Percentiles rank a stretch among this genome's conserved stretches.
Evolutionary conservation across 2,113 vertebrate species (phyloP).

Genomic region (Hepsetus odoe): DNA sequence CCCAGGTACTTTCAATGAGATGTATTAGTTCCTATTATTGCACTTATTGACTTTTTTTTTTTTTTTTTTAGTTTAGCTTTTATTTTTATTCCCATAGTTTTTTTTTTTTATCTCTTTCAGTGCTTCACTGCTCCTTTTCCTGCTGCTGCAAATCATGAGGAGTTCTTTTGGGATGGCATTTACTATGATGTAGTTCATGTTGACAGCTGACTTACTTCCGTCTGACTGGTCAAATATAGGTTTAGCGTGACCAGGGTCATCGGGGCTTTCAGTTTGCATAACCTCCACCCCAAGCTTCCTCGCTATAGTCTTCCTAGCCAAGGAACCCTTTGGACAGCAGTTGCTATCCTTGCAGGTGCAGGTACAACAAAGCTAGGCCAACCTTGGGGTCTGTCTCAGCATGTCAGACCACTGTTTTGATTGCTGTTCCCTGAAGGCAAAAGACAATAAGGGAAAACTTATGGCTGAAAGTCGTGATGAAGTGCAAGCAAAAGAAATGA

Average conservation of each 20-base stretch:
- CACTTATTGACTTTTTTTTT: too few relatives aligned
- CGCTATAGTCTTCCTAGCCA: background rate
- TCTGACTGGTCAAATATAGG: background rate
- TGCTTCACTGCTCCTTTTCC: background rate
- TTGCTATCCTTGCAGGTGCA: background rate
- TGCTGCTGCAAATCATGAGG: background rate
- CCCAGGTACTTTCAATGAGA: too few relatives aligned
- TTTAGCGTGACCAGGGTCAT: background rate
- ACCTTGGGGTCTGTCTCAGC: background rate
- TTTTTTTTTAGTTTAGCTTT: too few relatives aligned
- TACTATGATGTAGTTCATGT: background rate
- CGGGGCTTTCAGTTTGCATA: background rate
- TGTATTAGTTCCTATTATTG: too few relatives aligned
- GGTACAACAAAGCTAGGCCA: background rate
- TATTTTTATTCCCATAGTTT: too few relatives aligned
- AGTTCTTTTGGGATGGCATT: background rate
- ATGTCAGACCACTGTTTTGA: too few relatives aligned
- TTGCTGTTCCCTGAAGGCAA: background rate
- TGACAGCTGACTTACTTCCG: too few relatives aligned
- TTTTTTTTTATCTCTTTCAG: background rate
- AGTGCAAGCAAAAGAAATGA: slow-evolving; percentile 7
- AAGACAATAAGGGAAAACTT: slow-evolving; percentile 1
- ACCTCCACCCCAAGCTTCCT: background rate
- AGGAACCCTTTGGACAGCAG: background rate
- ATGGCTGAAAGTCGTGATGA: slow-evolving; percentile 5